Evolutionary conservation across 2,113 vertebrate genomes (phyloP), one percentile per base, ranked within the genome.

Genomic region (Sardina pilchardus): DNA sequence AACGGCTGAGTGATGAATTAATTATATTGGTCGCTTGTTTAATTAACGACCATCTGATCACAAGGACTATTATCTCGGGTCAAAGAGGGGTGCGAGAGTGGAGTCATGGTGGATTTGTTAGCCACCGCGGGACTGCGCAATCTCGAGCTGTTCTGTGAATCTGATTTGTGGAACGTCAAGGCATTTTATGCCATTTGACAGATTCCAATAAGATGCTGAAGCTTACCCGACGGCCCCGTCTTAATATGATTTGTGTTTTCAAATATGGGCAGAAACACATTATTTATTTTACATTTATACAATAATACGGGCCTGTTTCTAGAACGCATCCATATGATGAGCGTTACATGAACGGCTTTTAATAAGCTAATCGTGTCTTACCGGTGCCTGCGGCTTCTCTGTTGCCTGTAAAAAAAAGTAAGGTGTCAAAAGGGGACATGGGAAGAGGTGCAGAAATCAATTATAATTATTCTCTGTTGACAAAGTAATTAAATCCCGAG

Each of bases 401-500:
- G 16, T 14, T 78, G 30, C 14, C 30, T 78, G 6, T 85, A 75
- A 45, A 24, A 42, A 81, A 50, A 81, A n/a, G n/a, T 36, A 78
- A 17, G 30, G 88, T 47, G 89, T 75, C 86, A 88, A 83, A 88
- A 59, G 36, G 88, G 82, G 75, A 85, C 87, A 34, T 85, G 90
- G 78, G 87, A 92, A 93, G 89, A 93, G 89, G 92, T 92, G 92
- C 92, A 94, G 86, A 95, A 96, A 97, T 98, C 97, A 96, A 96
- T 97, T 93, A 95, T 95, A 94, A 96, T 98, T 98, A 96, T 97
- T 97, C 97, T 96, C 95, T 95, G 95, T 95, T 98, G 97, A 97
- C 97, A 97, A 96, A 96, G 96, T 96, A 96, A 97, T 99, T 97
- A 98, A 96, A 95, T 83, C 90, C 81, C 85, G 91, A 94, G 94